Percentiles rank a stretch among this genome's conserved stretches.
Conservation (phyloP, 2,888 invertebrate genomes). For the Biston betularia region DNA sequence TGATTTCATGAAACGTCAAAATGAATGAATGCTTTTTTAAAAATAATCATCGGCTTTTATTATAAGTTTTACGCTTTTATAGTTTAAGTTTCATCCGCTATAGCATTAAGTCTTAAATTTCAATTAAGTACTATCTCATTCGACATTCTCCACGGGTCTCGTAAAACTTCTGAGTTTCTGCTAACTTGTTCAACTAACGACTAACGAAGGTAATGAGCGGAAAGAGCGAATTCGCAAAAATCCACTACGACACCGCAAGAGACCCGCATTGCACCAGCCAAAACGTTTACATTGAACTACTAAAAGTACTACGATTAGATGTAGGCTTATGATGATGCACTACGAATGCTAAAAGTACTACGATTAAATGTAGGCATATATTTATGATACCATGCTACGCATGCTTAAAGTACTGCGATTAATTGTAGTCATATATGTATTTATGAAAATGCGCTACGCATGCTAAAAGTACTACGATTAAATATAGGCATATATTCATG, state of each 20-base stretch:
- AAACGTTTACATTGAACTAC: constrained; percentile 42
- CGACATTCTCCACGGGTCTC: constrained; percentile 5
- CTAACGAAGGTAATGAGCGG: constrained; percentile 37
- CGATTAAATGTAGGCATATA: too few species aligned
- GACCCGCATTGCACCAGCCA: constrained; percentile 56
- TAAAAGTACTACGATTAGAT: constrained; percentile 29
- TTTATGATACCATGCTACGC: too few species aligned
- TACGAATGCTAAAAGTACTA: too few species aligned
- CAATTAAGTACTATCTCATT: constrained; percentile 1
- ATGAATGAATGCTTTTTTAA: too few species aligned
- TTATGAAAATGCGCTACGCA: too few species aligned
- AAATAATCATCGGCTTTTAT: background rate
- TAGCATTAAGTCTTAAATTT: background rate
- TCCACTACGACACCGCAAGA: constrained; percentile 45
- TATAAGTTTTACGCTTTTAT: too few species aligned
- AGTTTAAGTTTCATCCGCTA: background rate
- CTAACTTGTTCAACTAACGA: constrained; percentile 23
- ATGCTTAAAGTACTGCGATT: too few species aligned
- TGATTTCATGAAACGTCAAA: too few species aligned
- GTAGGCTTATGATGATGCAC: too few species aligned
- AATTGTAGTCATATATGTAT: too few species aligned
- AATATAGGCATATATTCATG: too few species aligned
- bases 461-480: too few species aligned
- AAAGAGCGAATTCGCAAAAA: constrained; percentile 33
- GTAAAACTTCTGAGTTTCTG: constrained; percentile 17